Base-by-base conservation (phyloP, 2,113 vertebrate species). In the Calyptommatus sinebrachiatus region DNA sequence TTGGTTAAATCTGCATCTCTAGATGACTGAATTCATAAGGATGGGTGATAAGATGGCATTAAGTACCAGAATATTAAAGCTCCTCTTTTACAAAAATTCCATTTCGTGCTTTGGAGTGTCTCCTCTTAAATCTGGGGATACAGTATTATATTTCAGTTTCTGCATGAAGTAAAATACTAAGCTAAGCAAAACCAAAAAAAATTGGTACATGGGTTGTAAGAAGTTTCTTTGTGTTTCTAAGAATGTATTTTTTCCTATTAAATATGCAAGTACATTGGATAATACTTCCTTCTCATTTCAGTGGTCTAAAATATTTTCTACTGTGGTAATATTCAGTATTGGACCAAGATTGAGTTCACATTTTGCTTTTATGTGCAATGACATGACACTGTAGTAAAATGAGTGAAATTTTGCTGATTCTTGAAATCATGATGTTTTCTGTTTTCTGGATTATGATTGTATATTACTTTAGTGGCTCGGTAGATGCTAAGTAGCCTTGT, bases 311-410 rank as follows among this genome's bases (percentile, higher is more conserved):
- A 28, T 20, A 14, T 70, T 62, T 68, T 61, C 53, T 81, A 73
- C 73, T 61, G 18, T 62, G 75, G 77, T 76, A 63, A 31, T 76
- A 88, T 69, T 84, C 29, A 76, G 24, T 31, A 75, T 41, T 73
- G 90, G 86, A 91, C 89, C 90, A 91, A 57, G 53, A 84, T 77
- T 61, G 29, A 61, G 53, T 28, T n/a, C 88, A 81, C 68, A 7
- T 81, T 91, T 86, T 84, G 61, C 31, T 68, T 67, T 24, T 83
- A 31, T 76, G 71, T 86, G 73, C 70, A 78, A 2, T 53, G 67
- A 79, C 74, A 8, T 22, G 83, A 63, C n/a, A 41, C 84, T 86
- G 41, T 71, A 84, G 71, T 41, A 84, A 77, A 87, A 83, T 22
- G 85, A 50, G 1, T 82, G n/a, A 84, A 63, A 45, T 8, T 60